Conservation (phyloP, 2,797 vertebrate species). For the Sebastes jordani region DNA sequence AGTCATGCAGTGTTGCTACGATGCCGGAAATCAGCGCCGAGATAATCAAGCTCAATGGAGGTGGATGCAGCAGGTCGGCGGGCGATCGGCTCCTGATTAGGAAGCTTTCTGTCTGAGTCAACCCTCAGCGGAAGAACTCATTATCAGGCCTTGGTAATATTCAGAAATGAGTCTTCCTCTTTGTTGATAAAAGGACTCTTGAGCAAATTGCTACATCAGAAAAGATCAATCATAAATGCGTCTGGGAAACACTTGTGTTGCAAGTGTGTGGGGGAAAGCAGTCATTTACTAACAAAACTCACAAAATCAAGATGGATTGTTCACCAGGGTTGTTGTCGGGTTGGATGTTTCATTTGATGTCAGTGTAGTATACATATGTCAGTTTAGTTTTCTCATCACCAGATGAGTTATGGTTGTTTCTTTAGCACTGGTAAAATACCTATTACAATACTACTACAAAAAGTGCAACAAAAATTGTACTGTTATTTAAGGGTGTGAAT, state of each 20-base stretch:
- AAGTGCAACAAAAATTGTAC: background rate
- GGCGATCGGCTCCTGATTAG: slow-evolving; percentile 46
- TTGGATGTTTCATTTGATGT: background rate
- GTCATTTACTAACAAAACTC: background rate
- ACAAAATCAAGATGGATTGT: background rate
- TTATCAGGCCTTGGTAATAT: slow-evolving; percentile 24
- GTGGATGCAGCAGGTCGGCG: slow-evolving; percentile 39
- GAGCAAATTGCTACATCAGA: slow-evolving; percentile 25
- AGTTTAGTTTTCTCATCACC: background rate
- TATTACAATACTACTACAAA: background rate
- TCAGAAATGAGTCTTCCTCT: background rate
- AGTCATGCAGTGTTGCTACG: slow-evolving; percentile 8
- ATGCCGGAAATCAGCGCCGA: slow-evolving; percentile 37
- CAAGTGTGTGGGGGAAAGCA: background rate
- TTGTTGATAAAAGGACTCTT: slow-evolving; percentile 36
- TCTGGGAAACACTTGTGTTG: background rate
- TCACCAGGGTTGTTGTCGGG: background rate
- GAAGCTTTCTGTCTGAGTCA: slow-evolving; percentile 51
- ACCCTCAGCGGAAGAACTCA: slow-evolving; percentile 47
- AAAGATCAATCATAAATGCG: background rate
- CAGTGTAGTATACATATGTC: background rate
- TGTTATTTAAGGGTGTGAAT: no score
- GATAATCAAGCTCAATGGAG: slow-evolving; percentile 58
- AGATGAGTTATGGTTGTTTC: background rate
- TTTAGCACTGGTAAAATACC: background rate